Conservation (phyloP, 2,888 invertebrate species). For the Cerceris ruficornis region DNA sequence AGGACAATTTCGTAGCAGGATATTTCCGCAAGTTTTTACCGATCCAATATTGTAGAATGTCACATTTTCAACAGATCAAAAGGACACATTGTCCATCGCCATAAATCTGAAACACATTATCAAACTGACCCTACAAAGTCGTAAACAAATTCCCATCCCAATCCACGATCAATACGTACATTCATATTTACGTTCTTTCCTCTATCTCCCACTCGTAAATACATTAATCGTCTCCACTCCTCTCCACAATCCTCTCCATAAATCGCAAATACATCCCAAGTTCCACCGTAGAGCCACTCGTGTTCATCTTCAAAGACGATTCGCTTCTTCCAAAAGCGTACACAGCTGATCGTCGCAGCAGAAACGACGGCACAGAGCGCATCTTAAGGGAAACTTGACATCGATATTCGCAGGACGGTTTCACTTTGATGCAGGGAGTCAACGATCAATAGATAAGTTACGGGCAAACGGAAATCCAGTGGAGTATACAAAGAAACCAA, state of each 20-base stretch:
- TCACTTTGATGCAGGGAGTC: conserved; percentile 29
- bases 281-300: background rate
- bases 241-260: too few relatives aligned
- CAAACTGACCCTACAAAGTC: too few relatives aligned
- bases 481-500: conserved; percentile 33
- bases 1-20: too few relatives aligned
- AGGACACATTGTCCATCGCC: too few relatives aligned
- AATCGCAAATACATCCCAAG: background rate
- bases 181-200: background rate
- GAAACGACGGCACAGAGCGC: background rate
- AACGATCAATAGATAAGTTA: conserved; percentile 58
- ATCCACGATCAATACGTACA: background rate
- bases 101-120: too few relatives aligned
- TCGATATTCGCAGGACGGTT: conserved; percentile 39
- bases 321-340: background rate
- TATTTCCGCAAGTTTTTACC: too few relatives aligned
- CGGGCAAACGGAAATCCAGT: conserved; percentile 47
- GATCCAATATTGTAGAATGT: too few relatives aligned
- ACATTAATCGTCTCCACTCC: too few relatives aligned
- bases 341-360: background rate
- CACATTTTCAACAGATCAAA: too few relatives aligned
- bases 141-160: too few relatives aligned
- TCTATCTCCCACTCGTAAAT: too few relatives aligned
- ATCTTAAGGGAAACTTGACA: conserved; percentile 18
- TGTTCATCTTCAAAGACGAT: background rate